phyloP scores from a whole-genome alignment of 1,140 invertebrate genomes.

The Eubasilissa regina region DNA sequence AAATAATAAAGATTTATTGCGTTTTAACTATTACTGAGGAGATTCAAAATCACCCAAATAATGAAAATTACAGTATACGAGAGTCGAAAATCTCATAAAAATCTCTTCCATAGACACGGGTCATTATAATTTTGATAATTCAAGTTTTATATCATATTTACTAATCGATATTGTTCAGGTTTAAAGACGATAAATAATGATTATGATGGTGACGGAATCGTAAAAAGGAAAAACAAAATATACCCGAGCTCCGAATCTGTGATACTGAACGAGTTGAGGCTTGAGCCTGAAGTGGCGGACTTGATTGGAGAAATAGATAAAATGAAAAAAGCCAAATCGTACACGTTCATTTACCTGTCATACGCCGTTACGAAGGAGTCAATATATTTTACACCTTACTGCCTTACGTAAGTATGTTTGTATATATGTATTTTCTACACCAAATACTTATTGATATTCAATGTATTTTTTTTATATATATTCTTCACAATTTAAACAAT shows the following conservation, averaged over 20 bases:
- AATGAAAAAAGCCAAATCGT: conserved; percentile 64
- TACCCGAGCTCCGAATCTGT: background rate
- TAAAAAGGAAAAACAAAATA: background rate
- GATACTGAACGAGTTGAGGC: conserved; percentile 3
- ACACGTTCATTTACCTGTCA: conserved; percentile 79
- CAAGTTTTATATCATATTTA: background rate
- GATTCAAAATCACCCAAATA: too few species aligned
- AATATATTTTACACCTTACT: conserved; percentile 81
- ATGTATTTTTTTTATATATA: conserved; percentile 16
- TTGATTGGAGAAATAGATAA: conserved; percentile 14
- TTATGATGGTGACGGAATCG: background rate
- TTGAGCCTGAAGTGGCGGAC: background rate
- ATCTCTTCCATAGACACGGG: too few species aligned
- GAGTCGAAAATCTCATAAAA: too few species aligned
- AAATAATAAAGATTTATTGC: too few species aligned
- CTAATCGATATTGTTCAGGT: background rate
- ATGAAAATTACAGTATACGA: too few species aligned
- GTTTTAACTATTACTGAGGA: too few species aligned
- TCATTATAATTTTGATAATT: too few species aligned
- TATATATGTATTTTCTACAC: background rate
- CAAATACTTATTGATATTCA: background rate
- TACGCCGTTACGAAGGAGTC: conserved; percentile 79
- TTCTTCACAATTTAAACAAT: conserved; percentile 28
- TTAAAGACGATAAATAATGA: background rate
- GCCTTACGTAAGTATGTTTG: conserved; percentile 71